A percentile compares a stretch with the other conserved stretches of the same genome.
phyloP scores from a whole-genome alignment of 2,113 vertebrate genomes.

The Tympanuchus pallidicinctus region DNA sequence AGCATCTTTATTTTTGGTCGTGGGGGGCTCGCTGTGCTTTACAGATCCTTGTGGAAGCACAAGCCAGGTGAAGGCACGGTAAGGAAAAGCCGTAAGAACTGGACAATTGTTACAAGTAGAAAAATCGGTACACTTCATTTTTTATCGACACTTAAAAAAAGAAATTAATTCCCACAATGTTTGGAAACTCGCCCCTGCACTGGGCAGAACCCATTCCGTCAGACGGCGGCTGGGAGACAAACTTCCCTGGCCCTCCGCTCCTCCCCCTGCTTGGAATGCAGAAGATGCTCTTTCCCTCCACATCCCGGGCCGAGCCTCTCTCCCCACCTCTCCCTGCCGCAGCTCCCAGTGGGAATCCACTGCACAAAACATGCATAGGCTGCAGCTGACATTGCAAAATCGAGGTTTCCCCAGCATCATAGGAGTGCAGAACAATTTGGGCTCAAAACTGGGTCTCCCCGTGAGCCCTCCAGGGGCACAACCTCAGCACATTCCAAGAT shows the following conservation, averaged over 20 bases:
- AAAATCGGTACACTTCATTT: neutral
- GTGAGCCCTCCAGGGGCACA: neutral
- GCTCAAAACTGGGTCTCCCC: neutral
- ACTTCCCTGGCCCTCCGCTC: neutral
- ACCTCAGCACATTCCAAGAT: neutral
- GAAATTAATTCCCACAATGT: neutral
- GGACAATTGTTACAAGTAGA: slow-evolving; percentile 26
- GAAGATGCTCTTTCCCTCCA: fast-evolving
- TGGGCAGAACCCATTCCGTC: neutral
- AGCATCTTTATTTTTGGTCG: slow-evolving; percentile 58
- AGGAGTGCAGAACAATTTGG: no score
- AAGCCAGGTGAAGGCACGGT: slow-evolving; percentile 19
- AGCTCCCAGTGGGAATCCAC: neutral
- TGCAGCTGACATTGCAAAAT: neutral
- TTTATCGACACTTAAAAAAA: neutral
- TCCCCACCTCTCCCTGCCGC: neutral
- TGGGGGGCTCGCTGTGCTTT: slow-evolving; percentile 30
- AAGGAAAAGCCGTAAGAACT: slow-evolving; percentile 8
- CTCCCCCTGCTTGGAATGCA: neutral
- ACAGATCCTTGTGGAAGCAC: slow-evolving; percentile 31
- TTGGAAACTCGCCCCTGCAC: neutral
- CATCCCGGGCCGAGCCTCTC: neutral
- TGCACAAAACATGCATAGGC: neutral
- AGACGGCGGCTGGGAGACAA: neutral
- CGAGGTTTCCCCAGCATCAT: no score